Percentiles rank a stretch among this genome's conserved stretches.
Conservation (phyloP, 1,140 invertebrate genomes). For the Trachymyrmex cornetzi region DNA sequence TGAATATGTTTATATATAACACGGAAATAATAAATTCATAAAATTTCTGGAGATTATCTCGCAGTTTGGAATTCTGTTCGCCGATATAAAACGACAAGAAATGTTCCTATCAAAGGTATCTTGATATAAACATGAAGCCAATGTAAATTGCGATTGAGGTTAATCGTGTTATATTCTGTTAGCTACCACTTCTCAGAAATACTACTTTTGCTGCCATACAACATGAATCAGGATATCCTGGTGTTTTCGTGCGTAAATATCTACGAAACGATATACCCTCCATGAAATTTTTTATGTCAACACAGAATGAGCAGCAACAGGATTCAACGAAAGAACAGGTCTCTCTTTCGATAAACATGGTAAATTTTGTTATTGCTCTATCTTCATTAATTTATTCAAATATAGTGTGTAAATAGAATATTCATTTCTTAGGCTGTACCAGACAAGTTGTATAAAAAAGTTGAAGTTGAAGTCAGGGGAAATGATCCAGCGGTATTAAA, state of each 20-base stretch:
- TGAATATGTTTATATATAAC: conserved; percentile 31
- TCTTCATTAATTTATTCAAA: conserved; percentile 14
- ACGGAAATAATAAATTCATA: not conserved
- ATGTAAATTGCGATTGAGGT: conserved; percentile 54
- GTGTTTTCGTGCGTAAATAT: not conserved
- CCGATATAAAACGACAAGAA: conserved; percentile 35
- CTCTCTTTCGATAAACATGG: conserved; percentile 8
- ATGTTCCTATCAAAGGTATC: conserved; percentile 75
- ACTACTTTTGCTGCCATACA: not conserved
- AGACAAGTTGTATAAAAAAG: conserved; percentile 93
- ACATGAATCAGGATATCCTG: not conserved
- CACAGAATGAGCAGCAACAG: conserved; percentile 1
- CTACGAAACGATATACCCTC: not conserved
- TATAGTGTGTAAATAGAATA: not conserved
- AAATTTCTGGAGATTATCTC: not conserved
- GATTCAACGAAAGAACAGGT: not conserved
- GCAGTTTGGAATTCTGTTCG: not conserved
- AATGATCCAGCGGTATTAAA: conserved; percentile 95
- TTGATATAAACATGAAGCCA: not conserved
- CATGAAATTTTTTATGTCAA: not conserved
- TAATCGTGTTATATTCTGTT: conserved; percentile 27
- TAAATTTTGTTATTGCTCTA: conserved; percentile 38
- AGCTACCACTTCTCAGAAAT: conserved; percentile 53
- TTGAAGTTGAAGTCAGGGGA: conserved; percentile 95
- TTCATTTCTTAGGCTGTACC: conserved; percentile 81